phyloP scores from a whole-genome alignment of 2,888 invertebrate genomes.

The Tipula confusa region DNA sequence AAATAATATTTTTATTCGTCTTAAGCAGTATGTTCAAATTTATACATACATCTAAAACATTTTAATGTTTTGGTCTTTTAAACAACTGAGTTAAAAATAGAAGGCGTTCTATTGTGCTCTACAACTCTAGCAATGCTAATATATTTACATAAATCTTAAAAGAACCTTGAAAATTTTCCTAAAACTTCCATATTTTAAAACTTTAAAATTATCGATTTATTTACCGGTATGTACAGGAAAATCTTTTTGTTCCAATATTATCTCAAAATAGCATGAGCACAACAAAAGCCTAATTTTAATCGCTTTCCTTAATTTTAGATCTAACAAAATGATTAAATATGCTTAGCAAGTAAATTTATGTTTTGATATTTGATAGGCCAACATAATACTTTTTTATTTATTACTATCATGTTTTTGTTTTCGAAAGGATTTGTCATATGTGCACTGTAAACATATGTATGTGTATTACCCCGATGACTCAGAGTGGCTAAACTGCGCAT shows the following conservation, averaged over 20 bases:
- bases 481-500: neutral
- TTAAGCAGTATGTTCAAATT: no score
- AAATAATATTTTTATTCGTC: no score
- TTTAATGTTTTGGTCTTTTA: neutral
- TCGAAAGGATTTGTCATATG: neutral
- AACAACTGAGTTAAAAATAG: neutral
- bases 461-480: neutral
- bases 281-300: neutral
- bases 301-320: neutral
- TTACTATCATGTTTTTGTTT: neutral
- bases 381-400: neutral
- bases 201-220: neutral
- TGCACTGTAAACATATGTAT: neutral
- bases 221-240: neutral
- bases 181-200: neutral
- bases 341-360: neutral
- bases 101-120: neutral
- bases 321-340: neutral
- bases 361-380: neutral
- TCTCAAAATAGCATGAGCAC: neutral
- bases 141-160: neutral
- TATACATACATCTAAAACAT: no score
- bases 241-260: neutral
- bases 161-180: neutral
- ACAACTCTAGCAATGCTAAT: neutral